Evolutionary conservation across 2,113 vertebrate genomes (phyloP), one percentile per base, ranked within the genome.

Genomic region (Megalops atlanticus): DNA sequence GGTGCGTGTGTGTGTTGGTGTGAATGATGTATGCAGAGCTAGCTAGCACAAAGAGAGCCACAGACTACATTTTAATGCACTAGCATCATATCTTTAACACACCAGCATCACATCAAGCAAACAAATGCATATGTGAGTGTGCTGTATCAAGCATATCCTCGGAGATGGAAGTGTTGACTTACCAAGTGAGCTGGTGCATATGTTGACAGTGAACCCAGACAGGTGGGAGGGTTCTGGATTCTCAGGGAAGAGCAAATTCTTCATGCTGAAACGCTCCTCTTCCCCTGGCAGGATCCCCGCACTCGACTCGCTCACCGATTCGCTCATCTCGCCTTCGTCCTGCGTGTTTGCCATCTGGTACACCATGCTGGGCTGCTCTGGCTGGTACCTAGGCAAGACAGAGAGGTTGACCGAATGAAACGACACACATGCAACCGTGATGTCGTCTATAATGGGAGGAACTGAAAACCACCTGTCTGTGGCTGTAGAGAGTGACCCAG

Each of bases 301-400:
- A 76, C 92, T 96, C 0, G 94, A 94, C 18, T 96, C 94, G 2
- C 88, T 95, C n/a, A 89, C 91, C 36, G 94, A 84, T 12, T 96
- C 96, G 0, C 89, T 86, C 36, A 92, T 86, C 14, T 98, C 95
- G 0, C 84, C 41, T 3, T 97, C 96, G 0, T 98, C 97, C 0
- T 91, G 95, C 0, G 94, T 96, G 86, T 89, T 92, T 76, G 97
- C 95, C 94, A 96, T 97, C 89, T 96, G 95, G 77, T 99, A 98
- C 0, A 93, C 93, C 41, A 86, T 45, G 40, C 93, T 96, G 82
- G 93, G 95, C 76, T 96, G 96, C 33, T 96, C 94, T 0, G 97
- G 96, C 82, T 98, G 97, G 81, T 99, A 99, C 85, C 98, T 99
- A 76, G 15, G 45, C 71, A 80, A n/a, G 71, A 75, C 4, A n/a